Base-by-base conservation (phyloP, 2,113 vertebrate species). In the Gobius niger region DNA sequence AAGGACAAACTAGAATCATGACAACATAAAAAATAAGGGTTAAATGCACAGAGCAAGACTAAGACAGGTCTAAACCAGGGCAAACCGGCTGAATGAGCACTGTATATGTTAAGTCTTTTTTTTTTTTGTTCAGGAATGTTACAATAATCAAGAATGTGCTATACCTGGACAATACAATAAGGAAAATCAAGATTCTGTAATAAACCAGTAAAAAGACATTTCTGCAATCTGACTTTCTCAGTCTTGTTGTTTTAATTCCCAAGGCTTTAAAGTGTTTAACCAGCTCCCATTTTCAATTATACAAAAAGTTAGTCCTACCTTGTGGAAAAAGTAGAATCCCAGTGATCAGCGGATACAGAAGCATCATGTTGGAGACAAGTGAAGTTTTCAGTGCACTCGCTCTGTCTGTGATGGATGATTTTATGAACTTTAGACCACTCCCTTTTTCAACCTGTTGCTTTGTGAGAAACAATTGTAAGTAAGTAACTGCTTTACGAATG, bases 341-440 rank as follows among this genome's bases (percentile, higher is more conserved):
- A 34, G 79, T 40, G 63, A 88, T 42, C 4, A 86, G 53, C 1
- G 12, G 7, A 0, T 77, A n/a, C 47, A 86, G 64, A 68, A 66
- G 9, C 88, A 88, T 88, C 88, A 88, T 88, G 47, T 63, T 82
- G 70, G 14, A 49, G 1, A 15, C 57, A 1, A 71, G 49, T 53
- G 44, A 16, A 18, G 2, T 18, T 62, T 42, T 41, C 24, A 34
- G 24, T 34, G 24, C 24, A 34, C 24, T 34, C 24, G 24, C 24
- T 34, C 2, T 34, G 24, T 34, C 7, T 40, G 3, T 11, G 5
- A 12, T 56, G 53, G 24, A 15, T 0, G 13, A 24, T 41, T 41
- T 41, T 59, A 59, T 41, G 7, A 59, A 15, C 56, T 13, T 54
- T 7, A 54, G 51, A 52, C 51, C 51, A 18, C n/a, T 16, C 51